Base-by-base conservation (phyloP, 2,797 vertebrate genomes). In the Galago senegalensis region DNA sequence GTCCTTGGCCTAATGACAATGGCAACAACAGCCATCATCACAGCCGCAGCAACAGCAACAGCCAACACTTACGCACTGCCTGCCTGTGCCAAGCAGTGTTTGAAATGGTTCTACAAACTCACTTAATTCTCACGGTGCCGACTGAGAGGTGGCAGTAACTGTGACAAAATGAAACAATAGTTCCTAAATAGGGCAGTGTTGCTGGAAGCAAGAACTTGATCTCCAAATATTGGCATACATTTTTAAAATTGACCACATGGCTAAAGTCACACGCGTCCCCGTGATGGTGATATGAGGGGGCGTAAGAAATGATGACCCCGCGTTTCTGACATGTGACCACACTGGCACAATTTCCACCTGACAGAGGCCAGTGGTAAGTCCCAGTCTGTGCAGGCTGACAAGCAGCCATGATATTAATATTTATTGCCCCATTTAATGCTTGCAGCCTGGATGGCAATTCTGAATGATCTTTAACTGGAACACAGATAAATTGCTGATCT, bases 391-490 rank as follows among this genome's bases (percentile, higher is more conserved):
- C 1, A 60, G 53, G 49, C 43, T 83, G 56, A 89, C 75, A 34
- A 37, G 58, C 14, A 53, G 83, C 72, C 13, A 29, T 20, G n/a
- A 60, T 65, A 85, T 87, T 93, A 95, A 79, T 96, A 95, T 95
- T 91, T 96, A 95, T 96, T 96, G 81, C 72, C 67, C 83, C 27
- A 20, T 69, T 89, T 96, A 87, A 53, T 5, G 49, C 49, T 93
- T 60, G 84, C 13, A 87, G 67, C 27, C 65, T 49, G 76, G 34
- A 60, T 89, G 61, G 84, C 70, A 93, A 67, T 91, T 90, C 43
- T 31, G 72, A 95, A 67, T 73, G 91, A 95, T 97, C 70, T 97
- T 95, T 97, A 96, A 84, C 95, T 97, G 77, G 65, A 29, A 58
- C 69, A 81, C 40, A 94, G 92, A 97, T 94, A 93, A 97, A 81